Base-by-base conservation (phyloP, 2,888 invertebrate genomes). In the Spialia ferax region DNA sequence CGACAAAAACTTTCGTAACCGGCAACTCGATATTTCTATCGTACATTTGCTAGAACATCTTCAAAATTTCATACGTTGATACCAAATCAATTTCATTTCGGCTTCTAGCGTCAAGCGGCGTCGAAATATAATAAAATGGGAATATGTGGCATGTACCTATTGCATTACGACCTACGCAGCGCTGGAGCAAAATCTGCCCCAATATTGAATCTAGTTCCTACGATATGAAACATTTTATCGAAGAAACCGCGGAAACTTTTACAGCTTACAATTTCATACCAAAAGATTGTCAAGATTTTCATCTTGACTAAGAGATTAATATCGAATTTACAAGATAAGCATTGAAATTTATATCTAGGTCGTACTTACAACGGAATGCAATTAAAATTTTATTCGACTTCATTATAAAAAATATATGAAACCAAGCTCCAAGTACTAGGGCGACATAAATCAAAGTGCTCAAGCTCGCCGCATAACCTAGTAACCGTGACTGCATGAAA, bases 121-220 rank as follows among this genome's bases (percentile, higher is more conserved):
- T 23, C 35, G 45, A 55, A 67, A 60, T 22, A 45, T 38, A 18
- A 55, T 67, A 45, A 61, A 67, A 67, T 60, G 52, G 42, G 59
- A 60, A 66, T 66, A 66, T 66, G 66, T 60, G 60, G 66, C 60
- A 60, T 60, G 54, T 54, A 11, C 10, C 32, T 32, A 66, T 66
- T 66, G 22, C 60, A 54, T 45, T 22, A 23, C 35, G 38, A n/a
- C 26, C 29, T 15, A 42, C 52, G 52, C 18, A 26, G 35, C 59
- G 59, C 59, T 45, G 55, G 22, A 22, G 48, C 10, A 56, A 45
- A 57, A 64, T 57, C 56, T 48, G 48, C 64, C 15, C n/a, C 45
- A n/a, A 57, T 48, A 64, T 64, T 64, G 64, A 64, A 64, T 64
- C 48, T 22, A 32, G 45, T n/a, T n/a, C n/a, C 55, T 26, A 64